Conservation (phyloP, 2,888 invertebrate species). For the Andrena minutula region DNA sequence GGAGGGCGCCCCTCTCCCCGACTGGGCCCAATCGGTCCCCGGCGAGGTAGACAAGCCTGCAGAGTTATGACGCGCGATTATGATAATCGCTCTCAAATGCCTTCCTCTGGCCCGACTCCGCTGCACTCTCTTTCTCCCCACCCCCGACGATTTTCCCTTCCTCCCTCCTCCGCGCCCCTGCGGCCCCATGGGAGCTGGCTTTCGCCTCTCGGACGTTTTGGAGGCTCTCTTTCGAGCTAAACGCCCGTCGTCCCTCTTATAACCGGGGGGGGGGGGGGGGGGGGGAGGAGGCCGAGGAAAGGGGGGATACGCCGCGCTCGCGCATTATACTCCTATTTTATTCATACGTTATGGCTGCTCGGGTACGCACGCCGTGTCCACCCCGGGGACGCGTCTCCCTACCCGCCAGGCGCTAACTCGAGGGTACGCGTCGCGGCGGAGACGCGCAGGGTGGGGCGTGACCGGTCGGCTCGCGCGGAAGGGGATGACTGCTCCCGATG, state of each 20-base stretch:
- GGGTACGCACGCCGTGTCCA: constrained; percentile 22
- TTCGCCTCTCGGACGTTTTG: constrained; percentile 39
- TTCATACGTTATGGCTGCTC: constrained; percentile 68
- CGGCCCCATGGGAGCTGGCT: background rate
- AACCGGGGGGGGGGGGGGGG: background rate
- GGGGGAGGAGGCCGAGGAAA: background rate
- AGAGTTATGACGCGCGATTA: constrained; percentile 82
- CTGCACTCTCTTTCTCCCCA: constrained; percentile 64
- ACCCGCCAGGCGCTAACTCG: constrained; percentile 7
- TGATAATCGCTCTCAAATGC: constrained; percentile 80
- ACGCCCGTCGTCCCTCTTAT: constrained; percentile 7
- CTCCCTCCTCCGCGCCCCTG: constrained; percentile 4
- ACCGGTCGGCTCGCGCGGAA: too few species aligned
- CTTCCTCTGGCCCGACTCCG: constrained; percentile 66
- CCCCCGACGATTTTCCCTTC: constrained; percentile 18
- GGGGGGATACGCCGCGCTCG: constrained; percentile 50
- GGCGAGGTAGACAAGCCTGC: constrained; percentile 76
- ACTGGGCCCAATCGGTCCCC: constrained; percentile 73
- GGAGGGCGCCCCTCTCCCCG: constrained; percentile 56
- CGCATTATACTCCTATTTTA: constrained; percentile 79
- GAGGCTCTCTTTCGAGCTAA: constrained; percentile 21
- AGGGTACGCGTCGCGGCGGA: background rate
- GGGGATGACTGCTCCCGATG: too few species aligned
- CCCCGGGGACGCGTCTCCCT: constrained; percentile 17
- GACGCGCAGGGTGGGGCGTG: background rate